phyloP scores from a whole-genome alignment of 37 sponge, comb jelly and placozoan species.

The Crambe crambe region DNA sequence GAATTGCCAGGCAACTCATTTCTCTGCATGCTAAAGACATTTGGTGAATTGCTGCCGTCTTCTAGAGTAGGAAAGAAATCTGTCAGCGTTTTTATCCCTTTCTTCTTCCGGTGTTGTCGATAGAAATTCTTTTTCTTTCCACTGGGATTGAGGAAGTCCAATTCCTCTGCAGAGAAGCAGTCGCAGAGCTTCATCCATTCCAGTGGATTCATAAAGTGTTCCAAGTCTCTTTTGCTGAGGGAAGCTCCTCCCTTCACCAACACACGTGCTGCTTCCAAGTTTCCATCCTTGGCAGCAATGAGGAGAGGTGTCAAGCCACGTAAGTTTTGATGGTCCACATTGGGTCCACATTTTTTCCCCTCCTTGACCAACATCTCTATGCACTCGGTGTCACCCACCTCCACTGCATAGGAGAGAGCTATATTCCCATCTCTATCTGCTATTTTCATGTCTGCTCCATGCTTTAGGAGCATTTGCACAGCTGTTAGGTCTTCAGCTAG shows the following conservation, averaged over 20 bases:
- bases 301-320: slow-evolving; percentile 80
- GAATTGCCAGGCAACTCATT: neutral
- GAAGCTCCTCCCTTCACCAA: slow-evolving; percentile 66
- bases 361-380: slow-evolving; percentile 40
- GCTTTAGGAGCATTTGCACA: slow-evolving; percentile 10
- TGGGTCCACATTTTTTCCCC: neutral
- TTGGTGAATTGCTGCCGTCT: slow-evolving; percentile 10
- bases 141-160: slow-evolving; percentile 53
- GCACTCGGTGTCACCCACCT: slow-evolving; percentile 39
- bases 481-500: slow-evolving; percentile 30
- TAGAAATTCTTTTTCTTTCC: slow-evolving; percentile 34
- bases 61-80: slow-evolving; percentile 41
- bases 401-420: slow-evolving; percentile 53
- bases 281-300: slow-evolving; percentile 51
- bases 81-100: slow-evolving; percentile 64
- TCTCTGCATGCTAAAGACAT: slow-evolving; percentile 25
- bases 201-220: slow-evolving; percentile 72
- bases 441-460: slow-evolving; percentile 26
- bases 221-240: slow-evolving; percentile 73
- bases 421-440: slow-evolving; percentile 71
- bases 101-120: slow-evolving; percentile 20
- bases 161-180: slow-evolving; percentile 3
- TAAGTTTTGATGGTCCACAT: slow-evolving; percentile 74
- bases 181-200: slow-evolving; percentile 63
- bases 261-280: slow-evolving; percentile 50